Evolutionary conservation across 2,797 vertebrate genomes (phyloP).

Genomic region (Gallinago solitaria): DNA sequence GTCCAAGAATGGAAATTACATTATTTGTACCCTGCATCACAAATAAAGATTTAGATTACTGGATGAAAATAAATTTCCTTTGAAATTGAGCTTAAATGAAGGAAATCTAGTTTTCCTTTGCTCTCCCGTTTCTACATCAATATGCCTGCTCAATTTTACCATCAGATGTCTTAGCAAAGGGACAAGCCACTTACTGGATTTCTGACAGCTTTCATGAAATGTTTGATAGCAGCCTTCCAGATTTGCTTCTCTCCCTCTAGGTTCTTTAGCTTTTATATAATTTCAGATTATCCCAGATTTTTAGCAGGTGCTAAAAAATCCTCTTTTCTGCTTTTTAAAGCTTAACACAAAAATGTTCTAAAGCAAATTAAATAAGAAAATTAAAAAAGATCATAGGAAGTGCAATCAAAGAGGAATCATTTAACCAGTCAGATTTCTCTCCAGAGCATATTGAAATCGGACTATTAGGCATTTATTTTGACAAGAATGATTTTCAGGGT

Average conservation of each 20-base stretch:
- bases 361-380: neutral
- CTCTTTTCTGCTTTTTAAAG: neutral
- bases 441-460: neutral
- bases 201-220: neutral
- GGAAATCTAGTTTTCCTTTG: neutral
- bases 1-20: rapidly evolving
- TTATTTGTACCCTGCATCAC: neutral
- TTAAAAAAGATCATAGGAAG: neutral
- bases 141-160: neutral
- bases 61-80: neutral
- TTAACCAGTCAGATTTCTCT: neutral
- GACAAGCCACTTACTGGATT: neutral
- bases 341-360: neutral
- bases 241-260: neutral
- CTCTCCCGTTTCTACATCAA: neutral
- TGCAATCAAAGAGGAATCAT: neutral
- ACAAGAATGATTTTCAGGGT: neutral
- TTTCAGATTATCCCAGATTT: neutral
- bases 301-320: neutral
- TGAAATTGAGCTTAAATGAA: neutral
- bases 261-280: neutral
- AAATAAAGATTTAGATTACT: neutral
- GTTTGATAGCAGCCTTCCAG: neutral
- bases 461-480: neutral
- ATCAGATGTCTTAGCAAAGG: neutral